A percentile compares a stretch with the other conserved stretches of the same genome.
These are phyloP conservation scores for Caretta caretta DNA, from an alignment of 2,113 vertebrate species.

Conservation along the genomic window DNA sequence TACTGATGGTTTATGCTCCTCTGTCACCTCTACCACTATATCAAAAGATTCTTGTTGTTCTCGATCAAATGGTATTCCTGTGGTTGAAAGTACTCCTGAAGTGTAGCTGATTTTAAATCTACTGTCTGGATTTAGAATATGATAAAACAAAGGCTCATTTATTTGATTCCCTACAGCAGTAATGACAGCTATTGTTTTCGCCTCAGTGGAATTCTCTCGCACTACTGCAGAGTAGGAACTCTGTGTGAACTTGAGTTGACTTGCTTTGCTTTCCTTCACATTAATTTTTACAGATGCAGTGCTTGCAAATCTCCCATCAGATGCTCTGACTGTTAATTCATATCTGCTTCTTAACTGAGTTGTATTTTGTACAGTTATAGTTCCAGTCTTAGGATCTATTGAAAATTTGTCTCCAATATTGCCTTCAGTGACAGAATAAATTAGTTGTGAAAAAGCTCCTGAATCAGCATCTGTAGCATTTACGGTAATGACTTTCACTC, in stretches of 20 bases:
- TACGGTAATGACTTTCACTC: constrained; percentile 87
- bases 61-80: constrained; percentile 92
- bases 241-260: constrained; percentile 90
- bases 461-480: constrained; percentile 94
- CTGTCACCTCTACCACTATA: constrained; percentile 92
- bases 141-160: constrained; percentile 94
- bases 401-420: constrained; percentile 97
- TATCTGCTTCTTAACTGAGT: constrained; percentile 95
- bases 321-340: constrained; percentile 90
- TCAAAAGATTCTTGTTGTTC: constrained; percentile 90
- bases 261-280: constrained; percentile 92
- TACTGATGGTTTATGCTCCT: constrained; percentile 82
- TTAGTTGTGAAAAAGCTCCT: constrained; percentile 86
- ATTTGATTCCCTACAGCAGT: constrained; percentile 91
- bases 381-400: constrained; percentile 84
- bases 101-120: constrained; percentile 93
- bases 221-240: constrained; percentile 88
- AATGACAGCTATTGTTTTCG: constrained; percentile 89
- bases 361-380: constrained; percentile 91
- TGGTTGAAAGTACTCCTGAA: constrained; percentile 93
- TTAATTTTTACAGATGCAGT: constrained; percentile 90
- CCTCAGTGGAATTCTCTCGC: constrained; percentile 90
- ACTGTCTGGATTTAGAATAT: constrained; percentile 92
- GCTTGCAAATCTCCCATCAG: constrained; percentile 91
- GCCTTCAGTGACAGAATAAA: constrained; percentile 94